These are phyloP conservation scores for Sula dactylatra DNA, from an alignment of 2,113 vertebrate genomes.

Conservation along the genomic window DNA sequence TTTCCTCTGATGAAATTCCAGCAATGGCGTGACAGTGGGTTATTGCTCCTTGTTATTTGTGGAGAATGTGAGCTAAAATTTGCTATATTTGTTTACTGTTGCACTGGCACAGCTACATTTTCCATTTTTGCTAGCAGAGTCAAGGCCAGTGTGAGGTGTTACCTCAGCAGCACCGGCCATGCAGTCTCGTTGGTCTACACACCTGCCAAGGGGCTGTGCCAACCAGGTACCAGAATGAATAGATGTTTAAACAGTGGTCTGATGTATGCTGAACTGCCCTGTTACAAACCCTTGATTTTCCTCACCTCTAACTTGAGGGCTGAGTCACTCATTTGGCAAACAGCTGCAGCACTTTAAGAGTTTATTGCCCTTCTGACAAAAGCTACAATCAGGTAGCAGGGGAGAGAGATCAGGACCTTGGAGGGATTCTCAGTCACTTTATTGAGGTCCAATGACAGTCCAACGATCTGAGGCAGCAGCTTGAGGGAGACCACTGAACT, in stretches of 20 bases:
- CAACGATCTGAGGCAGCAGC: too few relatives aligned
- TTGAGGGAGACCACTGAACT: not conserved
- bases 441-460: accelerated
- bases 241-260: not conserved
- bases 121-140: not conserved
- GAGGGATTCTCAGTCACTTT: not conserved
- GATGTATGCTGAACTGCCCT: not conserved
- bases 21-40: not conserved
- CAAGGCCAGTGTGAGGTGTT: not conserved
- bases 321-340: not conserved
- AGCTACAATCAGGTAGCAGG: not conserved
- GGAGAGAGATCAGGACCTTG: not conserved
- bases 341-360: not conserved
- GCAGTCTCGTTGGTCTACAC: accelerated
- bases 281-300: not conserved
- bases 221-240: not conserved
- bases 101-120: not conserved
- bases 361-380: not conserved
- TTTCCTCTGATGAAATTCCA: constrained; percentile 23
- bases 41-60: not conserved
- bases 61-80: not conserved
- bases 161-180: not conserved
- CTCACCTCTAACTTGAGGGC: not conserved
- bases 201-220: not conserved
- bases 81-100: not conserved